Evolutionary conservation across 2,113 vertebrate species (phyloP), one percentile per base, ranked within the genome.

Genomic region (Sula dactylatra): DNA sequence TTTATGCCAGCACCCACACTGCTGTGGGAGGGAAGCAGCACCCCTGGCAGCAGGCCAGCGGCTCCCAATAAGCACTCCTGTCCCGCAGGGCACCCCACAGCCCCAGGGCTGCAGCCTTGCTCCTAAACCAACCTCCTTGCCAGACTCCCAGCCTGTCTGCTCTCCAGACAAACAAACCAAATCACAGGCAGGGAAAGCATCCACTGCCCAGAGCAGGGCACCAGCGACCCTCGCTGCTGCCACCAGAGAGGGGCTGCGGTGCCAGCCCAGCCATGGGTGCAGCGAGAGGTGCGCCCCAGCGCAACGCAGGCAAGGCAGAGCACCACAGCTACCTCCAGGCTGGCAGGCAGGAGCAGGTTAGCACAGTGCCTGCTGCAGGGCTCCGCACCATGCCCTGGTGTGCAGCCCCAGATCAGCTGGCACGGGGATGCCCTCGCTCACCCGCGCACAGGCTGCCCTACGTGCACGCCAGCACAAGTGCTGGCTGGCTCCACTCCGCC

Each of bases 71-170:
- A 67, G 29, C 2, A 1, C 42, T 70, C 22, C 42, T 16, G 12
- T 34, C 19, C 12, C 2, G 7, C 3, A 0, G 42, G 17, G 58
- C 20, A 56, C 54, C 29, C 52, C 4, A 1, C 11, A 14, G 65
- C 25, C 66, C 38, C 34, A 50, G 5, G 19, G 56, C 62, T 42
- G 38, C 24, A n/a, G 40, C 27, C 4, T 1, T 31, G 21, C 40
- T 86, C 42, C 40, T 27, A 11, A 54, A 34, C 11, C 59, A 32
- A 29, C 22, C 22, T 56, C 38, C 78, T 49, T 5, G 0, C 32
- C 50, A 15, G 25, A 7, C 4, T 80, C 49, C 54, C 34, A 55
- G 40, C 34, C 44, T 10, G 2, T 4, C 69, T 4, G 13, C 19
- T 62, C 25, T 40, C n/a, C 76, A 74, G 36, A 14, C 17, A 71